A percentile compares a stretch with the other conserved stretches of the same genome.
phyloP scores from a whole-genome alignment of 1,140 invertebrate species.

The Sitophilus oryzae region DNA sequence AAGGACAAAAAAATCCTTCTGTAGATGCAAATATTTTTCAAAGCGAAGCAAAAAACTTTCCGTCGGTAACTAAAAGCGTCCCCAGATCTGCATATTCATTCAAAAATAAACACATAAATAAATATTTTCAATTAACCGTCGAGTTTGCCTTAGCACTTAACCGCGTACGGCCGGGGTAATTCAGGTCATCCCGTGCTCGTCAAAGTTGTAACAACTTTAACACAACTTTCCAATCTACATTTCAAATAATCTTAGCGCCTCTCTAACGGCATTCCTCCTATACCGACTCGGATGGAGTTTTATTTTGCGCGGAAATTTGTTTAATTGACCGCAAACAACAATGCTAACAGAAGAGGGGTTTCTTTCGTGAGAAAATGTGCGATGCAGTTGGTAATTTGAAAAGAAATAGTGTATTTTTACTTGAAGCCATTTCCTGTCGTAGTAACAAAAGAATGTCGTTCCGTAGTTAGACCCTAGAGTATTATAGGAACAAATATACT shows the following conservation, averaged over 20 bases:
- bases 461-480: too few relatives aligned
- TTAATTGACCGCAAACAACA: background rate
- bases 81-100: background rate
- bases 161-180: background rate
- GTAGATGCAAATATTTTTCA: too few relatives aligned
- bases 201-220: background rate
- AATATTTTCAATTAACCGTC: background rate
- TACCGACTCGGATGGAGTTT: background rate
- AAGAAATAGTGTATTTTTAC: too few relatives aligned
- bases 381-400: too few relatives aligned
- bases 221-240: background rate
- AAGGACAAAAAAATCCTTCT: too few relatives aligned
- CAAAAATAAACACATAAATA: background rate
- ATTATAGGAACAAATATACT: too few relatives aligned
- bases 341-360: too few relatives aligned
- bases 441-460: too few relatives aligned
- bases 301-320: background rate
- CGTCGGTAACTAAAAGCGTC: background rate
- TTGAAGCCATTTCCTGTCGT: too few relatives aligned
- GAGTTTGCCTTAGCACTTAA: background rate
- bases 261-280: background rate
- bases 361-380: too few relatives aligned
- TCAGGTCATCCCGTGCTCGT: background rate
- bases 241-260: background rate
- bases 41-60: too few relatives aligned